Percentiles rank a stretch among this genome's conserved stretches.
These are phyloP conservation scores for Pachypeltis micranthus DNA, from an alignment of 1,140 invertebrate species.

Conservation along the genomic window DNA sequence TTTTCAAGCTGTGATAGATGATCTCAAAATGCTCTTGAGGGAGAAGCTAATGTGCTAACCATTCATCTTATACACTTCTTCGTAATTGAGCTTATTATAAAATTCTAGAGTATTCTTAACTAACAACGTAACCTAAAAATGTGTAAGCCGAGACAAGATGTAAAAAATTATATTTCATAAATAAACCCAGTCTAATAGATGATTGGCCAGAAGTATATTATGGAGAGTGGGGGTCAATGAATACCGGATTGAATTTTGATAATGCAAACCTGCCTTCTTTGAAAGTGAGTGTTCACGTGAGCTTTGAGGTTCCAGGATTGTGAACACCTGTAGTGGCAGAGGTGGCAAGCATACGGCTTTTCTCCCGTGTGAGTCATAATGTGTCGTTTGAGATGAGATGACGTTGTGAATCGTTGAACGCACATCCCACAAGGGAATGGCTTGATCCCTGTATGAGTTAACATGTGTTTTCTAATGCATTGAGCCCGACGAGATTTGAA, in stretches of 20 bases:
- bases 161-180: no score
- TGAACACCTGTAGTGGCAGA: slow-evolving; percentile 32
- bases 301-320: slow-evolving; percentile 7
- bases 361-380: slow-evolving; percentile 34
- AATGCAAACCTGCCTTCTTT: background rate
- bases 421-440: slow-evolving; percentile 47
- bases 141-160: no score
- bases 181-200: no score
- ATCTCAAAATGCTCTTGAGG: no score
- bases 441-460: slow-evolving; percentile 46
- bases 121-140: no score
- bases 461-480: slow-evolving; percentile 35
- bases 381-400: slow-evolving; percentile 35
- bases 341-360: slow-evolving; percentile 39
- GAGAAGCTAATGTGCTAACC: no score
- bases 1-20: no score
- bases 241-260: background rate
- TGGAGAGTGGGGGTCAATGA: no score
- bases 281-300: background rate
- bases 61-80: no score
- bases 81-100: no score
- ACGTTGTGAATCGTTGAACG: slow-evolving; percentile 29
- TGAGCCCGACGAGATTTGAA: slow-evolving; percentile 24
- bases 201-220: no score
- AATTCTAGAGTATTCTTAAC: no score